These are phyloP conservation scores for Parasteatoda tepidariorum DNA, from an alignment of 1,140 invertebrate genomes.

Conservation along the genomic window DNA sequence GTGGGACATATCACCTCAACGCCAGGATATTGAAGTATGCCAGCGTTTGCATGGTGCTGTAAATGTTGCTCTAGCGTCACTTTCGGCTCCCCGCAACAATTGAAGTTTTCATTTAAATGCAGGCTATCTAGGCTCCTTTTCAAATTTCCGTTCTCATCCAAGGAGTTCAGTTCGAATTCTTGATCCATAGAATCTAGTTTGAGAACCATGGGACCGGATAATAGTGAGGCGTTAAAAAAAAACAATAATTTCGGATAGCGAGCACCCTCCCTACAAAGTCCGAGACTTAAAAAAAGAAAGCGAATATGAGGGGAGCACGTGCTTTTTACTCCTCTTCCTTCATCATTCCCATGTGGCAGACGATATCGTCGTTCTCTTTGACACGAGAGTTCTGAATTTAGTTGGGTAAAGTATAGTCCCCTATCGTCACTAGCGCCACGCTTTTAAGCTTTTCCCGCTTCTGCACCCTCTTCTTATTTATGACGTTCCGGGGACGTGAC, in stretches of 20 bases:
- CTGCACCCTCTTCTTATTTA: slow-evolving; percentile 28
- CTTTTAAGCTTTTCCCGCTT: slow-evolving; percentile 54
- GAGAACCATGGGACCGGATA: slow-evolving; percentile 50
- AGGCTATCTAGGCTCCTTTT: slow-evolving; percentile 24
- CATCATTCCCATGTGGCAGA: background rate
- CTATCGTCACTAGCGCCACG: slow-evolving; percentile 43
- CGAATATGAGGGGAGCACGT: background rate
- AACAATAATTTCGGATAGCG: too few relatives aligned
- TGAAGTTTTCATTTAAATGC: background rate
- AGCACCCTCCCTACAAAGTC: too few relatives aligned
- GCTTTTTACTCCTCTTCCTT: background rate
- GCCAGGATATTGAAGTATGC: slow-evolving; percentile 26
- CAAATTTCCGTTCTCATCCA: slow-evolving; percentile 31
- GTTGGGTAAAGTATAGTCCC: slow-evolving; percentile 42
- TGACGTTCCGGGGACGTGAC: slow-evolving; percentile 45
- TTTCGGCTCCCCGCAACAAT: background rate
- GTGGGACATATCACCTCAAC: slow-evolving; percentile 37
- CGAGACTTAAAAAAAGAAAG: background rate
- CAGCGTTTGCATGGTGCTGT: slow-evolving; percentile 3
- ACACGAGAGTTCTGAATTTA: slow-evolving; percentile 42
- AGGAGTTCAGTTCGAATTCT: slow-evolving; percentile 43
- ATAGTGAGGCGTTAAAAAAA: background rate
- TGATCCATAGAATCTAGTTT: slow-evolving; percentile 43
- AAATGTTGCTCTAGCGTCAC: slow-evolving; percentile 19
- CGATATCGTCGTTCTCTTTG: slow-evolving; percentile 36